Evolutionary conservation across 2,113 vertebrate species (phyloP).

Genomic region (Elephantulus edwardii): DNA sequence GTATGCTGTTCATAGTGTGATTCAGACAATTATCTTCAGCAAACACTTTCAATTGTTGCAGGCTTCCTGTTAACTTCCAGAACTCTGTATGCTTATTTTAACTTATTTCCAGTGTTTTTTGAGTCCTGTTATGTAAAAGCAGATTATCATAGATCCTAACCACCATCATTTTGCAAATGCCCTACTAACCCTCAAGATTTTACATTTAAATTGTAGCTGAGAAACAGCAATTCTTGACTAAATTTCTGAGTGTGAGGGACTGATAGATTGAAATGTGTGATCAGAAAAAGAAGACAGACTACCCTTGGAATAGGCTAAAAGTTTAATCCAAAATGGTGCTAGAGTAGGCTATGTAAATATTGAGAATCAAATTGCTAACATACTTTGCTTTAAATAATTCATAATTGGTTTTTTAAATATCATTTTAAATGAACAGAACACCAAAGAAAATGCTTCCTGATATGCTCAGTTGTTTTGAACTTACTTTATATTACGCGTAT

Average conservation of each 20-base stretch:
- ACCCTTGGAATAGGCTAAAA: no score
- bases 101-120: no score
- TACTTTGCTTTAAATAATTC: neutral
- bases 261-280: neutral
- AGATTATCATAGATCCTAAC: neutral
- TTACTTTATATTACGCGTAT: no score
- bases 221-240: neutral
- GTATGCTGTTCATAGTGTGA: neutral
- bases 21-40: neutral
- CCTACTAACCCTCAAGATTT: neutral
- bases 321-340: no score
- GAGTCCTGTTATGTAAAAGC: neutral
- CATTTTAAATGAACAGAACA: neutral
- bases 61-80: neutral
- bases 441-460: neutral
- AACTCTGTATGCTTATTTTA: neutral
- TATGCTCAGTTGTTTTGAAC: no score
- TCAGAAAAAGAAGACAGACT: neutral
- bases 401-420: neutral
- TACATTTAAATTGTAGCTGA: neutral
- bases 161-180: neutral
- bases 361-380: neutral
- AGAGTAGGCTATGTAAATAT: neutral
- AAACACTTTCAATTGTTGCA: neutral
- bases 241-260: no score